Conservation (phyloP, 2,797 vertebrate genomes). For the Rhynchotus rufescens region DNA sequence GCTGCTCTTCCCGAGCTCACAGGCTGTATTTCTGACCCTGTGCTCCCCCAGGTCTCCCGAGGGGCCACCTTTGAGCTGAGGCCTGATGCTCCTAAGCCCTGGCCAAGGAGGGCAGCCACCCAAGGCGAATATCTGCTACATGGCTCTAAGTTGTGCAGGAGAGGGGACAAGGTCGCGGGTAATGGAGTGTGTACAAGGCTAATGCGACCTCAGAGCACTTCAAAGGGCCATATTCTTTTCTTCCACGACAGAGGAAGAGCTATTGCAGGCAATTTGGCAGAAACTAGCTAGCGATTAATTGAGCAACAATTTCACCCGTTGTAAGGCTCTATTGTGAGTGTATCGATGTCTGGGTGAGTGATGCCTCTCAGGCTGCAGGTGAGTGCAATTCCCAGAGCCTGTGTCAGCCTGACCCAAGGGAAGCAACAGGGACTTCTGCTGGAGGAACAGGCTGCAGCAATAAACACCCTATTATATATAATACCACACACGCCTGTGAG, state of each 20-base stretch:
- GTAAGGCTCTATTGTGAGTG: constrained; percentile 16
- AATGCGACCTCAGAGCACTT: constrained; percentile 61
- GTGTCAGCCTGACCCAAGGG: neutral
- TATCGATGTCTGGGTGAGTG: constrained; percentile 59
- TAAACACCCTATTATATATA: neutral
- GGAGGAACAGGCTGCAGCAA: neutral
- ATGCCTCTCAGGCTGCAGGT: constrained; percentile 40
- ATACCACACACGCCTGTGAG: neutral
- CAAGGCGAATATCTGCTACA: neutral
- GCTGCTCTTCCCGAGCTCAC: neutral
- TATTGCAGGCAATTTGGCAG: constrained; percentile 70
- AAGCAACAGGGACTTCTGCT: neutral
- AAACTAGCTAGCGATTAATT: constrained; percentile 55
- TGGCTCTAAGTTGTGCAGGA: neutral
- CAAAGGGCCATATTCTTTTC: constrained; percentile 40
- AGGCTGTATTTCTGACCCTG: neutral
- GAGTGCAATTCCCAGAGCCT: constrained; percentile 3
- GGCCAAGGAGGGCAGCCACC: neutral
- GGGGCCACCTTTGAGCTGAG: neutral
- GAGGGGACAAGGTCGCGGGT: constrained; percentile 24
- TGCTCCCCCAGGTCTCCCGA: neutral
- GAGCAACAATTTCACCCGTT: constrained; percentile 49
- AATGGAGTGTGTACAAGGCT: constrained; percentile 28
- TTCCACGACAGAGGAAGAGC: constrained; percentile 38
- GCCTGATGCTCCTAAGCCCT: neutral